Base-by-base conservation (phyloP, 2,797 vertebrate species). In the Odontamblyopus lacepedii region DNA sequence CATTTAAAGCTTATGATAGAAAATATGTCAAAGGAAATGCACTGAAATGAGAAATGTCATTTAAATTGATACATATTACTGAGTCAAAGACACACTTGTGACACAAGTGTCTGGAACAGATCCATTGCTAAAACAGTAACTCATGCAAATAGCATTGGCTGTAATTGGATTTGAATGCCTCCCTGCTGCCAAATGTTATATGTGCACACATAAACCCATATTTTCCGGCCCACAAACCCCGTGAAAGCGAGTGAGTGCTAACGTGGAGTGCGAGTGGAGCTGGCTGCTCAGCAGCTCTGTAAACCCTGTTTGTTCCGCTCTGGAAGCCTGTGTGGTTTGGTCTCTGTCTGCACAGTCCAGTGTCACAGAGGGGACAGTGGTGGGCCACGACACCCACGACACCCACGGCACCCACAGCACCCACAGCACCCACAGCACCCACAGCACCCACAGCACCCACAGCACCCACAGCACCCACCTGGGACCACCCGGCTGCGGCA, bases 121-220 rank as follows among this genome's bases (percentile, higher is more conserved):
- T 83, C 81, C 83, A 75, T 77, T 38, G 71, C 85, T 88, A 87
- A 91, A 91, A 88, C 90, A 88, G 86, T 87, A 92, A 92, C 84
- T 90, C 89, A 89, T 91, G 88, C 88, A 90, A 90, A 91, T 87
- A 90, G 87, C 87, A 81, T 90, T 88, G 62, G 63, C 79, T 56
- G 70, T 92, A 92, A 93, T 91, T 92, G 88, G 91, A 92, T 93
- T 91, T 92, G 90, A 93, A 92, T 90, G 89, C 84, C 84, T 91
- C 88, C 86, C 86, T 79, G 84, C 85, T 92, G 90, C 89, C 90
- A 92, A 92, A 93, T 89, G 91, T 88, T 92, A 87, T 92, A 90
- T 85, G 82, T 85, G 88, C 87, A 87, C 88, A 91, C 89, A 91
- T 90, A 93, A 92, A 91, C 86, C 87, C 87, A 87, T 88, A 91